Evolutionary conservation across 2,797 vertebrate genomes (phyloP).

Genomic region (Alcedo quadribrachys): DNA sequence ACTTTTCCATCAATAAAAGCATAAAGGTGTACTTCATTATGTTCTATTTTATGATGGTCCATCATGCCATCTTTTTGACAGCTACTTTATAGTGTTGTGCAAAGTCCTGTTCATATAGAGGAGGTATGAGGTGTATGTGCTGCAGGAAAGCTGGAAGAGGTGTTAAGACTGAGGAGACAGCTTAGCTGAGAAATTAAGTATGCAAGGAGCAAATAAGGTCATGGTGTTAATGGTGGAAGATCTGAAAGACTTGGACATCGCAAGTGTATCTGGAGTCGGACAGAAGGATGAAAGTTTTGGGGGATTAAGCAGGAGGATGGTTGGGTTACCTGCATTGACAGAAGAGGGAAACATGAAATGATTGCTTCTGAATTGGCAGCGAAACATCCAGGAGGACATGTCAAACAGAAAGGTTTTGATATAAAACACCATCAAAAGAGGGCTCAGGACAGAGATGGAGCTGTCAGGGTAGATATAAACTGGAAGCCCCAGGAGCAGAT

Average conservation of each 20-base stretch:
- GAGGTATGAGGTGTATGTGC: neutral
- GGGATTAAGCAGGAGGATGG: neutral
- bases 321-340: neutral
- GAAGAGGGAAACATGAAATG: neutral
- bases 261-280: neutral
- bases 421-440: neutral
- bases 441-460: neutral
- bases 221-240: neutral
- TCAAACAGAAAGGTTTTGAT: neutral
- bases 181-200: neutral
- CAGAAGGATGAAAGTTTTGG: neutral
- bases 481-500: neutral
- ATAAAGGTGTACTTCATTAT: neutral
- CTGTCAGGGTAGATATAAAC: neutral
- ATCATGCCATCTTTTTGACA: neutral
- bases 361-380: neutral
- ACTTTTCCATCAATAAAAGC: conserved; percentile 15
- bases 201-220: neutral
- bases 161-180: neutral
- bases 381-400: neutral
- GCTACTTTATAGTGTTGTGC: neutral
- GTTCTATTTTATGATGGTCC: neutral
- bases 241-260: neutral
- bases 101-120: neutral
- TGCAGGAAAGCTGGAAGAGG: neutral